Evolutionary conservation across 2,888 invertebrate genomes (phyloP), one percentile per base, ranked within the genome.

Genomic region (Eupithecia tripunctaria): DNA sequence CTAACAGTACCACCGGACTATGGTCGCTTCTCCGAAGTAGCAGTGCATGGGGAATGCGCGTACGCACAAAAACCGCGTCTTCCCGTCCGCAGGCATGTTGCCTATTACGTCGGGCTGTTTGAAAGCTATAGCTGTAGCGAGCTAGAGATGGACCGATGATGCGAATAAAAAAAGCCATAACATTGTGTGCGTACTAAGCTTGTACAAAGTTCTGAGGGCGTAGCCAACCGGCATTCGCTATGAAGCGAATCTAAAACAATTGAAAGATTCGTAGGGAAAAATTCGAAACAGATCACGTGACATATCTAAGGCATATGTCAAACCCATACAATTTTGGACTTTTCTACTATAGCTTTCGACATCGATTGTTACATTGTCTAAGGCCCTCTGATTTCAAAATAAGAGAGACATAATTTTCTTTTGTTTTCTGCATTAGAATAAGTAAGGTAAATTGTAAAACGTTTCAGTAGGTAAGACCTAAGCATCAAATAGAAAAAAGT

Each of bases 91-190:
- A 14, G 69, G 65, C 71, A 71, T 69, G 78, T 73, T 78, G 75
- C 79, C 79, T 77, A 78, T 79, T 79, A 77, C 66, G 79, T 77
- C 76, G 68, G 75, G 72, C 75, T 65, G 74, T 71, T 76, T 71
- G 79, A 79, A 79, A 79, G 79, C 79, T 76, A 74, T 69, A 67
- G 67, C 69, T 69, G 68, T 71, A 74, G 51, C 63, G 63, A 69
- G 41, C 25, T 74, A 74, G 74, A 68, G 71, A 71, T 68, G 71
- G 71, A 64, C 1, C 3, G 25, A 21, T 56, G 56, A 36, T 36
- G 2, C 8, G 12, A 0, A 56, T 5, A 18, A 18, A n/a, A 43
- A 18, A 8, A 25, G 25, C 56, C 3, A 0, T 21, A 21, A 21
- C 51, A 51, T n/a, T 43, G 18, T 43, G 43, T n/a, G 21, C 2